Conservation (phyloP, 2,888 invertebrate species). For the Folsomia candida region DNA sequence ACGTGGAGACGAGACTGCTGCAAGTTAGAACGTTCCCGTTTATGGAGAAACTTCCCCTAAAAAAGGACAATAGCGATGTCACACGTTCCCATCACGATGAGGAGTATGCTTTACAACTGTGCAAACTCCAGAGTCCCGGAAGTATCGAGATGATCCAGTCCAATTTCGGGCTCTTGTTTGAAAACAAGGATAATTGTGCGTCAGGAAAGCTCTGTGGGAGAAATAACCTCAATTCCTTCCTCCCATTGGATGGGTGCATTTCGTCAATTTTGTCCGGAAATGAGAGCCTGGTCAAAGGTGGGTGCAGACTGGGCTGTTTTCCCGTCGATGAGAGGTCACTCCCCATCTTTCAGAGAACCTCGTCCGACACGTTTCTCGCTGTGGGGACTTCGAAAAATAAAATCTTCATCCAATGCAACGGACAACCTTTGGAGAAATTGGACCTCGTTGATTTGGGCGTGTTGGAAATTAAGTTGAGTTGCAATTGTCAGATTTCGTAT, state of each 20-base stretch:
- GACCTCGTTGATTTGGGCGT: slow-evolving; percentile 35
- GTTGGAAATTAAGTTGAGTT: slow-evolving; percentile 34
- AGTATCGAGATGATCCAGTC: slow-evolving; percentile 36
- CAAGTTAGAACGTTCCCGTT: slow-evolving; percentile 33
- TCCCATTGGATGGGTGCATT: slow-evolving; percentile 36
- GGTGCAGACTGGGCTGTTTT: slow-evolving; percentile 36
- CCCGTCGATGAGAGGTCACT: slow-evolving; percentile 23
- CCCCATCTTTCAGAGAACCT: slow-evolving; percentile 31
- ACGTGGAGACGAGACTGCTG: slow-evolving; percentile 24
- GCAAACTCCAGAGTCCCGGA: slow-evolving; percentile 27
- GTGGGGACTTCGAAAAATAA: slow-evolving; percentile 30
- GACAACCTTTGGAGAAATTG: slow-evolving; percentile 30
- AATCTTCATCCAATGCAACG: slow-evolving; percentile 33
- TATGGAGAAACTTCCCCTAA: slow-evolving; percentile 24
- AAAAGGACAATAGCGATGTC: not conserved
- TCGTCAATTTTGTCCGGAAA: slow-evolving; percentile 18
- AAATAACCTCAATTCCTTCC: slow-evolving; percentile 31
- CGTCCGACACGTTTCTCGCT: slow-evolving; percentile 32
- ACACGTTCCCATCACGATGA: not conserved
- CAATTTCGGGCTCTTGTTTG: slow-evolving; percentile 35
- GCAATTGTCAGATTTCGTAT: slow-evolving; percentile 39
- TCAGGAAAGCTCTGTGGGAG: slow-evolving; percentile 37
- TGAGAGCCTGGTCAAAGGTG: slow-evolving; percentile 24
- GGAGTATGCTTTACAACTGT: slow-evolving; percentile 24
- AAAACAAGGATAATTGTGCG: slow-evolving; percentile 24